Conservation (phyloP, 2,888 invertebrate species). For the Anthrax anthrax region DNA sequence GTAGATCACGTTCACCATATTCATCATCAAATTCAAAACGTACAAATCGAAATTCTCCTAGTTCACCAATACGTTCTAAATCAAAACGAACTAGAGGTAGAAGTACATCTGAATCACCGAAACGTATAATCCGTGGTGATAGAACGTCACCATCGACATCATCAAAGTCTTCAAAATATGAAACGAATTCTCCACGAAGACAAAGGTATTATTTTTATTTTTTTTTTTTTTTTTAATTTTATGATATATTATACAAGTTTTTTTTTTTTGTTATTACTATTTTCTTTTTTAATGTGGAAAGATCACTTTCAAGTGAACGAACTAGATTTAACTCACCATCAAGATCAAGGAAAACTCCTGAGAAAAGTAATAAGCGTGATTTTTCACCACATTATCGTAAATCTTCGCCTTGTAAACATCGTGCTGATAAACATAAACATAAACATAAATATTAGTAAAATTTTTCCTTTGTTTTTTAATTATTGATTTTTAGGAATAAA, state of each 20-base stretch:
- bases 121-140: constrained; percentile 22
- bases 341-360: constrained; percentile 16
- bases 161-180: constrained; percentile 21
- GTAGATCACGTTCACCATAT: constrained; percentile 35
- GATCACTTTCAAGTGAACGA: constrained; percentile 7
- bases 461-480: too few relatives aligned
- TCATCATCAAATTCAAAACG: constrained; percentile 12
- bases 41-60: constrained; percentile 24
- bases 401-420: constrained; percentile 20
- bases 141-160: constrained; percentile 10
- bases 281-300: neutral
- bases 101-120: constrained; percentile 25
- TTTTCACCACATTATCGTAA: constrained; percentile 27
- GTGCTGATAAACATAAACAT: constrained; percentile 36
- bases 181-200: constrained; percentile 18
- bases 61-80: constrained; percentile 24
- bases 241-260: neutral
- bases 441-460: constrained; percentile 34
- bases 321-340: constrained; percentile 5
- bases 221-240: too few relatives aligned
- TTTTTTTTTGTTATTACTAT: neutral
- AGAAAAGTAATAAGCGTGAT: constrained; percentile 17
- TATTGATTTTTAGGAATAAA: too few relatives aligned
- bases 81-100: constrained; percentile 23
- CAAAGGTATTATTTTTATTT: constrained; percentile 10